Conservation (phyloP, 2,888 invertebrate species). For the Pemphredon lugubris region DNA sequence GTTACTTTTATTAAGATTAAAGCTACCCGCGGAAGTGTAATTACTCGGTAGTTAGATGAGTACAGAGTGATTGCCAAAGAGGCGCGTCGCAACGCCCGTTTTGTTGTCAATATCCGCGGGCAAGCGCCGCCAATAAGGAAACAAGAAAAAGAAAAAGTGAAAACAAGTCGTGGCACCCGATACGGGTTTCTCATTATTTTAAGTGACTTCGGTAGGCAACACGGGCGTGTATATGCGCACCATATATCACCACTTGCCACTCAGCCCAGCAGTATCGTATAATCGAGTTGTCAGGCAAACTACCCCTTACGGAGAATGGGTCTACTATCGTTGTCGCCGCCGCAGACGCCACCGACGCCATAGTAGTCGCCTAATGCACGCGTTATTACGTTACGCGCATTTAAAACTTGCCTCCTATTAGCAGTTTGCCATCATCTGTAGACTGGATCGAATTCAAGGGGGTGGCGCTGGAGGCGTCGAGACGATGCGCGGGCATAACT, state of each 20-base stretch:
- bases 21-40: conserved; percentile 27
- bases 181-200: conserved; percentile 68
- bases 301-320: conserved; percentile 73
- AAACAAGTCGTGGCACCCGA: conserved; percentile 57
- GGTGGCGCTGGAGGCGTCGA: conserved; percentile 24
- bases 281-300: conserved; percentile 78
- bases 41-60: conserved; percentile 32
- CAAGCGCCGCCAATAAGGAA: conserved; percentile 30
- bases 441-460: conserved; percentile 59
- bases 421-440: conserved; percentile 65
- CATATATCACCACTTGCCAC: conserved; percentile 75
- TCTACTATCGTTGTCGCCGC: conserved; percentile 67
- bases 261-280: conserved; percentile 71
- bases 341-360: conserved; percentile 68
- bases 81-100: conserved; percentile 8
- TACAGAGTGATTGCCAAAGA: conserved; percentile 34
- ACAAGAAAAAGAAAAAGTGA: conserved; percentile 22
- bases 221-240: conserved; percentile 61
- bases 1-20: conserved; percentile 36
- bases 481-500: conserved; percentile 43
- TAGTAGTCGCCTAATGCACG: conserved; percentile 70
- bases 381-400: conserved; percentile 71
- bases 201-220: conserved; percentile 64
- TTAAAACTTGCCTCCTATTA: conserved; percentile 72
- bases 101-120: conserved; percentile 39